Evolutionary conservation across 2,797 vertebrate genomes (phyloP), one percentile per base, ranked within the genome.

Genomic region (Amazonetta brasiliensis): DNA sequence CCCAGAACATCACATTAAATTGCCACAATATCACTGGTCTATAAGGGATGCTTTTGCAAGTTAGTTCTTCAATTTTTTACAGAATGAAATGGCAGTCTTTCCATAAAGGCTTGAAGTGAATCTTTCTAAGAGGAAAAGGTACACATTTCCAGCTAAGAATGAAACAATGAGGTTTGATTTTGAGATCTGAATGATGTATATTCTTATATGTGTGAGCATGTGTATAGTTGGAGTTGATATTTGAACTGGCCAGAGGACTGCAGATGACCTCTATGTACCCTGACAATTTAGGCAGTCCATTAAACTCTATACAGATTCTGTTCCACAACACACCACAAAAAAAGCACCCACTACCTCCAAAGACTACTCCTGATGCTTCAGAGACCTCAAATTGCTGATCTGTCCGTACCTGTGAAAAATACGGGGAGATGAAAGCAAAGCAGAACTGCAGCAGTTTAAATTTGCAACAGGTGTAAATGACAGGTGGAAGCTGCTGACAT

Each of bases 121-220:
- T 9, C 17, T 87, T 89, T 71, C 56, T 43, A 54, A 67, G 56
- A 43, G 23, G 46, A 76, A 87, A 92, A 90, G 30, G 23, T 30
- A 14, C 0, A 18, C 9, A 7, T 77, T 82, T 87, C 8, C 35
- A 80, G 39, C 31, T 46, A n/a, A 64, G 33, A 82, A 37, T 12
- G 43, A 69, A 87, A 31, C 1, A 0, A 4, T 1, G 11, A 91
- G 22, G 31, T 73, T 72, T 43, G 22, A 8, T 6, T 43, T 84
- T 73, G 26, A 28, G 50, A 12, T 84, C 71, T 81, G 41, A 22
- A 12, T 39, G 26, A 21, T 18, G 22, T 7, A 2, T 15, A 13
- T n/a, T 26, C 2, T 0, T 0, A 0, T 25, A 9, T 21, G 14
- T 75, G 54, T 6, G 35, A 84, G 22, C 12, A 18, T 26, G 50